Percentiles rank a stretch among this genome's conserved stretches.
Evolutionary conservation across 2,113 vertebrate species (phyloP).

Genomic region (Solenodon paradoxus): DNA sequence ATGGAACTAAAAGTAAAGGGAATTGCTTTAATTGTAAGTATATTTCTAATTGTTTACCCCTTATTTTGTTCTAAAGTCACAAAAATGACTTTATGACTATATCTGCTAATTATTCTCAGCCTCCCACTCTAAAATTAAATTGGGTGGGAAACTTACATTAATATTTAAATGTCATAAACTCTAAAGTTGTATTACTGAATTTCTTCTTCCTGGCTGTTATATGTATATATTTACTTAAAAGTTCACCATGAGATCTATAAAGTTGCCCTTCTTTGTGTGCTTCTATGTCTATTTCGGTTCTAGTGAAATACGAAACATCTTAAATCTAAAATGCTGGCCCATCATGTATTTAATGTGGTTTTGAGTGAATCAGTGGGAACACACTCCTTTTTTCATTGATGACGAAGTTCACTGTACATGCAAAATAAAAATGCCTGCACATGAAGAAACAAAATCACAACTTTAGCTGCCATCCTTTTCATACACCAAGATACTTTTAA

Average conservation of each 20-base stretch:
- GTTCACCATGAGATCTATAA: neutral
- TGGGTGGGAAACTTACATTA: neutral
- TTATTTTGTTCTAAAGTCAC: neutral
- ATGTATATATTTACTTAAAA: neutral
- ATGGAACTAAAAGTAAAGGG: neutral
- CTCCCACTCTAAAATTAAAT: neutral
- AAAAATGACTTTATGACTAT: neutral
- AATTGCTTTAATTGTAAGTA: neutral
- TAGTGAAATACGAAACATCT: neutral
- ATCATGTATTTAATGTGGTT: neutral
- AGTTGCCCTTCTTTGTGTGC: neutral
- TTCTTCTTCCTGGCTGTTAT: neutral
- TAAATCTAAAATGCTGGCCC: neutral
- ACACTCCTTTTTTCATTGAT: neutral
- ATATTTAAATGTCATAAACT: too few relatives aligned
- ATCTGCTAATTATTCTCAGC: neutral
- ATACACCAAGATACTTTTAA: neutral
- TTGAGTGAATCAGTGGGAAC: neutral
- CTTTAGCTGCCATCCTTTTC: neutral
- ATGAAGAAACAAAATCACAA: neutral
- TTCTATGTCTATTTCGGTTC: neutral
- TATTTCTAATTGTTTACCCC: neutral
- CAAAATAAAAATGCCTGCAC: neutral
- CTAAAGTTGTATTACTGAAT: neutral
- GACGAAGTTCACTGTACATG: neutral